A percentile compares a stretch with the other conserved stretches of the same genome.
phyloP scores from a whole-genome alignment of 2,888 invertebrate genomes.

The Oxytorus armatus region DNA sequence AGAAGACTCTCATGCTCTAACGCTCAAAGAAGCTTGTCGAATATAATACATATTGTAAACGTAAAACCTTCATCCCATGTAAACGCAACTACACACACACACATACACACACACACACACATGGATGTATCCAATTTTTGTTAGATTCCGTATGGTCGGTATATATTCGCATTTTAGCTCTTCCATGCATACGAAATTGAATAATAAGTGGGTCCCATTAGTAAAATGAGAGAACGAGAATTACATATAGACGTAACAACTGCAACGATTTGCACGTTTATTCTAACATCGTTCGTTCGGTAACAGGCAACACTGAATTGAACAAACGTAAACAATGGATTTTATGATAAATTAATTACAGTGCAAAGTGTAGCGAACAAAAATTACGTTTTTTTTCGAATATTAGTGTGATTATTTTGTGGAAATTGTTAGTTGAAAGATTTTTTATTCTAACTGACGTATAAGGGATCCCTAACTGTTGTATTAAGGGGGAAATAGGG shows the following conservation, averaged over 20 bases:
- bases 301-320: no score
- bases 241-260: conserved; percentile 6
- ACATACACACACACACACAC: neutral
- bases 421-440: neutral
- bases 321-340: no score
- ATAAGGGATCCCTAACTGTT: no score
- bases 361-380: no score
- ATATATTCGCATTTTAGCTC: neutral
- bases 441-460: neutral
- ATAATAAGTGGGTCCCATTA: conserved; percentile 2
- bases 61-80: neutral
- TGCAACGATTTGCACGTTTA: neutral
- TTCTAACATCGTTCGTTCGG: no score
- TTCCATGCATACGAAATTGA: conserved; percentile 22
- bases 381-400: no score
- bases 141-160: neutral
- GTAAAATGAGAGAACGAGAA: neutral
- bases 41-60: conserved; percentile 43
- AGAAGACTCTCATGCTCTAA: conserved; percentile 25
- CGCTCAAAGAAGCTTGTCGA: conserved; percentile 47
- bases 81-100: no score
- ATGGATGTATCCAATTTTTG: neutral
- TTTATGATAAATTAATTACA: no score
- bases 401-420: no score
- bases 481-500: no score